Conservation (phyloP, 2,888 invertebrate species). For the Drosophila flavopinicola region DNA sequence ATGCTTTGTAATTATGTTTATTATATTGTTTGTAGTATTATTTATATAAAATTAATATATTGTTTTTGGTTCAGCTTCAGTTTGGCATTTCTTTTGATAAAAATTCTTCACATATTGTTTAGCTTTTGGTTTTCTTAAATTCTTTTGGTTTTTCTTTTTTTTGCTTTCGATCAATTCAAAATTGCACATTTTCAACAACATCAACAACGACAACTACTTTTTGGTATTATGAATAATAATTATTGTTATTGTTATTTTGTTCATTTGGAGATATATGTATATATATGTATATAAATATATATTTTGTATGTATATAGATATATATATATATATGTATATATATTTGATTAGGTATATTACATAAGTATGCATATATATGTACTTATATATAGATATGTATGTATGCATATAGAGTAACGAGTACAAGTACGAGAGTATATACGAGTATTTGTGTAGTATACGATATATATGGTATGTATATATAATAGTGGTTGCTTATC, state of each 20-base stretch:
- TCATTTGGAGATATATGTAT: constrained; percentile 53
- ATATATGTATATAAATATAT: constrained; percentile 17
- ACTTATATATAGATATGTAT: constrained; percentile 35
- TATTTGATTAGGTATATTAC: no score
- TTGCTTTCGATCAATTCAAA: constrained; percentile 76
- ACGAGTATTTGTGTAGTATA: constrained; percentile 33
- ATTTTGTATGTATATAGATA: constrained; percentile 24
- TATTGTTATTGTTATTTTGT: constrained; percentile 64
- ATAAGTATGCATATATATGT: constrained; percentile 36
- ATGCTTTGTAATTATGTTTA: constrained; percentile 39
- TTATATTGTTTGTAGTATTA: constrained; percentile 18
- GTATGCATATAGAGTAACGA: constrained; percentile 40
- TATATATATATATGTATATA: constrained; percentile 39
- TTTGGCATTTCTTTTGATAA: constrained; percentile 61
- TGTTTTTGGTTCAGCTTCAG: constrained; percentile 58
- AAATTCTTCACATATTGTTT: constrained; percentile 58
- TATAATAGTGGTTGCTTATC: constrained; percentile 35
- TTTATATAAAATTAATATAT: constrained; percentile 16
- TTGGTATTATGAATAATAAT: constrained; percentile 75
- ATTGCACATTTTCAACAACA: constrained; percentile 84
- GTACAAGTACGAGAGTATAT: constrained; percentile 40
- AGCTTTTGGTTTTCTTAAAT: constrained; percentile 35
- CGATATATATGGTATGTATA: constrained; percentile 14
- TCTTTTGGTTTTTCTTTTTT: constrained; percentile 41
- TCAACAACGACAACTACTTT: constrained; percentile 84